These are phyloP conservation scores for Paramormyrops hopkinsi DNA, from an alignment of 2,797 vertebrate species.

Conservation along the genomic window DNA sequence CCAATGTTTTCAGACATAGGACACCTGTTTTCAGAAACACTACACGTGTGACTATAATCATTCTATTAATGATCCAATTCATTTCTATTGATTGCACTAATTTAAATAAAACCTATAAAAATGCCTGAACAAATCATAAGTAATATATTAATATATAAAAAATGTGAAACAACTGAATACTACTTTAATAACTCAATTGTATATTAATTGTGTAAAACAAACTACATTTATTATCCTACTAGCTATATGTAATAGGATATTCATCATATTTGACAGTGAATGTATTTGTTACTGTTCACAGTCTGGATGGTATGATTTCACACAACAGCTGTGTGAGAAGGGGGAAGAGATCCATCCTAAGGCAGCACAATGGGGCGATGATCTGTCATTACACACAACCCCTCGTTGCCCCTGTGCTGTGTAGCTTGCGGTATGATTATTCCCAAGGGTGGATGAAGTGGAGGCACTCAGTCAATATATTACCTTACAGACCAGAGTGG, in stretches of 20 bases:
- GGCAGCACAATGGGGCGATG: background rate
- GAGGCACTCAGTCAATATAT: conserved; percentile 9
- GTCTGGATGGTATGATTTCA: background rate
- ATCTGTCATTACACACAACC: conserved; percentile 15
- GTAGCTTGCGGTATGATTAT: background rate
- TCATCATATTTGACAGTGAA: conserved; percentile 4
- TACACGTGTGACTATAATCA: background rate
- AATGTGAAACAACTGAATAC: background rate
- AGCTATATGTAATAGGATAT: background rate
- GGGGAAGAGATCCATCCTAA: background rate
- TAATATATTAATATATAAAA: background rate
- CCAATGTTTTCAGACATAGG: background rate
- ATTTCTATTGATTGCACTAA: background rate
- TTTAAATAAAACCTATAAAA: background rate
- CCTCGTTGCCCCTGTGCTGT: background rate
- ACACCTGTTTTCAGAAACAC: background rate
- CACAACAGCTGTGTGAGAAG: conserved; percentile 3
- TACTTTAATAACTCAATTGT: background rate
- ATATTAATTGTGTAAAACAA: background rate
- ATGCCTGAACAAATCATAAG: background rate
- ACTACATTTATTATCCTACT: background rate
- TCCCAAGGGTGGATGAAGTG: conserved; percentile 10
- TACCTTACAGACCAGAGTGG: background rate
- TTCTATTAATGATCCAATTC: background rate
- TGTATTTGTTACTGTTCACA: background rate